These are phyloP conservation scores for Drosophila vallismaia DNA, from an alignment of 2,888 invertebrate species.

Conservation along the genomic window DNA sequence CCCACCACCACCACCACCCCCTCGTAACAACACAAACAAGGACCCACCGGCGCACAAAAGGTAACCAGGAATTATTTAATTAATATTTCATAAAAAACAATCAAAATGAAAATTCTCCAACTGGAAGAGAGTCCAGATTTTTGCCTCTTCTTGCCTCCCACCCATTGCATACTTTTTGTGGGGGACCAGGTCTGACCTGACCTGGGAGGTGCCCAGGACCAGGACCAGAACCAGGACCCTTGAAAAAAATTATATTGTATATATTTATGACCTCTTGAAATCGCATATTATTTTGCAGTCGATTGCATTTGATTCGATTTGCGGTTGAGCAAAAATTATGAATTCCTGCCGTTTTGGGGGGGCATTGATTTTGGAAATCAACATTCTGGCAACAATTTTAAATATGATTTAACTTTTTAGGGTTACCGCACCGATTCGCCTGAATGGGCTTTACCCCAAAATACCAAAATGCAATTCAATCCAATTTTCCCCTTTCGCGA, in stretches of 20 bases:
- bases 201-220: too few species aligned
- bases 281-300: constrained; percentile 48
- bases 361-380: too few species aligned
- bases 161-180: constrained; percentile 26
- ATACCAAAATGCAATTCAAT: neutral
- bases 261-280: constrained; percentile 3
- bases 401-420: too few species aligned
- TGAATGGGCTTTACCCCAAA: too few species aligned
- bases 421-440: too few species aligned
- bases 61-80: constrained; percentile 56
- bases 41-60: constrained; percentile 37
- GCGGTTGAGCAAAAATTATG: constrained; percentile 13
- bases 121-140: constrained; percentile 25
- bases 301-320: constrained; percentile 65
- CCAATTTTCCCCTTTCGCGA: too few species aligned
- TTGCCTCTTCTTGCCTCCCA: constrained; percentile 21
- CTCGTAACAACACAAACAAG: neutral
- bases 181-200: neutral
- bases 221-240: too few species aligned
- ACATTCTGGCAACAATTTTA: too few species aligned
- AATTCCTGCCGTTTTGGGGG: neutral
- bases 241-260: too few species aligned
- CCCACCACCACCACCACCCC: neutral
- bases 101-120: constrained; percentile 20
- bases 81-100: constrained; percentile 34